phyloP scores from a whole-genome alignment of 2,797 vertebrate species.

The Myotis myotis region DNA sequence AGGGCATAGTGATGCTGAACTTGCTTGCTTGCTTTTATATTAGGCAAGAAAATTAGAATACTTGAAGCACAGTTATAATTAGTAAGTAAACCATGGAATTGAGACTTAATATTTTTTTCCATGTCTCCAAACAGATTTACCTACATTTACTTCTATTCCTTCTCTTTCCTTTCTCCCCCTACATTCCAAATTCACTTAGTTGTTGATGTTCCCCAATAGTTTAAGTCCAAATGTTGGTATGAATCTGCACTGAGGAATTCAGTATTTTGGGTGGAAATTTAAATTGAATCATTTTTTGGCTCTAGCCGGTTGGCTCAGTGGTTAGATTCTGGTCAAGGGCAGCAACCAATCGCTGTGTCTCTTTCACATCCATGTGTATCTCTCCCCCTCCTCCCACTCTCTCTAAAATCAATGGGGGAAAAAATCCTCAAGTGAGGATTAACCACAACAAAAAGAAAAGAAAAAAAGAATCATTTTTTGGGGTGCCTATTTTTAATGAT shows the following conservation, averaged over 20 bases:
- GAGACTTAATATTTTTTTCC: neutral
- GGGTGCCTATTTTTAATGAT: neutral
- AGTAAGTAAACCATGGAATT: neutral
- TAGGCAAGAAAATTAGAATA: neutral
- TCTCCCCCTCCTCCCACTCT: too few species aligned
- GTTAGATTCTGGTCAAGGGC: too few species aligned
- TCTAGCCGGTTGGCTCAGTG: too few species aligned
- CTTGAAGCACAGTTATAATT: neutral
- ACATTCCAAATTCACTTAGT: neutral
- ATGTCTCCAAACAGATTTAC: neutral
- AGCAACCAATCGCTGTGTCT: too few species aligned
- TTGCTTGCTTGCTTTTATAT: neutral
- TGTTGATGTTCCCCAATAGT: neutral
- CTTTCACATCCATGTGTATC: too few species aligned
- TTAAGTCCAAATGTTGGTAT: neutral
- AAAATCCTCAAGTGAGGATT: too few species aligned
- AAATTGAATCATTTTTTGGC: neutral
- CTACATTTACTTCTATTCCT: neutral
- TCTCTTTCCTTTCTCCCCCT: neutral
- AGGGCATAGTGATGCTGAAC: neutral
- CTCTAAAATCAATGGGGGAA: too few species aligned
- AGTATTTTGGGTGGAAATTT: neutral
- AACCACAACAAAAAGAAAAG: too few species aligned
- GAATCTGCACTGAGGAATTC: neutral
- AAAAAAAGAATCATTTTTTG: too few species aligned